These are phyloP conservation scores for Lasioglossum pauxillum DNA, from an alignment of 2,888 invertebrate species.

Conservation along the genomic window DNA sequence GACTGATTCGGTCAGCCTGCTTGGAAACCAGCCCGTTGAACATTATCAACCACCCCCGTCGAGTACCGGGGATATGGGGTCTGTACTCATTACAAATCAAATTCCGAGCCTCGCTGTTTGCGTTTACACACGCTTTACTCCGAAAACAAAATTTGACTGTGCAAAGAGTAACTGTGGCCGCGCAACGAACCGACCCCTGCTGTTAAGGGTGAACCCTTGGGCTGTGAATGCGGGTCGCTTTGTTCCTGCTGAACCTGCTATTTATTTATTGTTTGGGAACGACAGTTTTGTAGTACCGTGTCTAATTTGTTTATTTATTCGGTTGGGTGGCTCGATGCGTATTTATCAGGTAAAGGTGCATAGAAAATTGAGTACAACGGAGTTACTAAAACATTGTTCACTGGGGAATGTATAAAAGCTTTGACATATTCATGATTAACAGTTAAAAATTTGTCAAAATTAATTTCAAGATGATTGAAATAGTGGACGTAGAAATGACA, in stretches of 20 bases:
- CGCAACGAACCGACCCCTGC: not conserved
- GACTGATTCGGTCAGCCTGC: not conserved
- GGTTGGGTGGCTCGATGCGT: not conserved
- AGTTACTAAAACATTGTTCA: not conserved
- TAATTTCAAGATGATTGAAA: too few relatives aligned
- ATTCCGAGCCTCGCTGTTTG: not conserved
- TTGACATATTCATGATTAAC: too few relatives aligned
- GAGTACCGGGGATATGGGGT: not conserved
- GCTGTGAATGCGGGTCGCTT: not conserved
- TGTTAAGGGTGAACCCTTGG: not conserved
- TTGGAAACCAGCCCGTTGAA: not conserved
- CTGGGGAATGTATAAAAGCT: not conserved
- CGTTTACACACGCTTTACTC: not conserved
- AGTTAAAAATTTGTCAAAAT: too few relatives aligned
- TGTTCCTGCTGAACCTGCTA: not conserved
- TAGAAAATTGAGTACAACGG: not conserved
- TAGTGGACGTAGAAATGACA: too few relatives aligned
- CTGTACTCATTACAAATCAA: conserved; percentile 6
- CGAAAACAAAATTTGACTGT: not conserved
- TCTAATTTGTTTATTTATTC: not conserved
- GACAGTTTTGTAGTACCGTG: not conserved
- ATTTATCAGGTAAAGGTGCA: not conserved
- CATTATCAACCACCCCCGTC: not conserved
- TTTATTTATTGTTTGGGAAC: not conserved
- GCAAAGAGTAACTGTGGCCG: not conserved